These are phyloP conservation scores for Glaucomys volans DNA, from an alignment of 2,113 vertebrate genomes.

Conservation along the genomic window DNA sequence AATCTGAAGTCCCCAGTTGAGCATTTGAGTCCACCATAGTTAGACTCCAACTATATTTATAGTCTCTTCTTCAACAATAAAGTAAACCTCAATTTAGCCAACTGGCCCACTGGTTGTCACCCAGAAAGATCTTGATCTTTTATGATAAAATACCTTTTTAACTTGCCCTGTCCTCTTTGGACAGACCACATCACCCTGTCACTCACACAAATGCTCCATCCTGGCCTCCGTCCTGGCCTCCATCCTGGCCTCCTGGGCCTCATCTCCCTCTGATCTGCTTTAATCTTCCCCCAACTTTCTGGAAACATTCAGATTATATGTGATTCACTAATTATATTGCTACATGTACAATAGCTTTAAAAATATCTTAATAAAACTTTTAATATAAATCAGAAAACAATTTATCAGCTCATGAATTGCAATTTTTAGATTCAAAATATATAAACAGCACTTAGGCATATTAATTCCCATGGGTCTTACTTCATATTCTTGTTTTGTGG, in stretches of 20 bases:
- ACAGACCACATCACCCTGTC: neutral
- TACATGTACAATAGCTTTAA: neutral
- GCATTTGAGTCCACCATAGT: neutral
- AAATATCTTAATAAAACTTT: neutral
- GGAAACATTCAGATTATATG: neutral
- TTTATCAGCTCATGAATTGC: neutral
- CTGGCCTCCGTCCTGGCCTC: neutral
- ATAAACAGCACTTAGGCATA: neutral
- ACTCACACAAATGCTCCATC: neutral
- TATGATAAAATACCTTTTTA: neutral
- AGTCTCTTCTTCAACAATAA: neutral
- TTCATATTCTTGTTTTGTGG: neutral
- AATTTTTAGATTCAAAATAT: conserved; percentile 42
- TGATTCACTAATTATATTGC: neutral
- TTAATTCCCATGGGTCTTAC: neutral
- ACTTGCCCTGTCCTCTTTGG: neutral
- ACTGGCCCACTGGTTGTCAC: neutral
- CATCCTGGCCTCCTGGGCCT: too few relatives aligned
- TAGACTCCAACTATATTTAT: neutral
- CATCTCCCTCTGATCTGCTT: neutral
- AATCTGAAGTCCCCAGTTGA: neutral
- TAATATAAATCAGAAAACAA: neutral
- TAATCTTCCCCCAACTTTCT: neutral
- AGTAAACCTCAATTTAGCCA: neutral
- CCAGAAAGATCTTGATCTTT: neutral